Base-by-base conservation (phyloP, 92 coral and sea anemone genomes). In the Actinernus sp. region DNA sequence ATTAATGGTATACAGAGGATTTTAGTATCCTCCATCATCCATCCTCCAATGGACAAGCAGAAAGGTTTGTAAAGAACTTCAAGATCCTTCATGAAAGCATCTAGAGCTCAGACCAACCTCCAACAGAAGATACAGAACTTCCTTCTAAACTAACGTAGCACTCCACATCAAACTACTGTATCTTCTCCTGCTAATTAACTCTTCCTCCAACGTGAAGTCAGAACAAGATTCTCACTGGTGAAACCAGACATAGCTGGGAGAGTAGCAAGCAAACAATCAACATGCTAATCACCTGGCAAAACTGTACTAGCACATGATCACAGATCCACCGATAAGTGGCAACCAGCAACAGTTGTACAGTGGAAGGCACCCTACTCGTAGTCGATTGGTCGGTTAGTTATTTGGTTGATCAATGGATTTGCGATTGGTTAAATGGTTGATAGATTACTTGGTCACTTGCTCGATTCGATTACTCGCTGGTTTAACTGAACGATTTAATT, bases 61-160 rank as follows among this genome's bases (percentile, higher is more conserved):
- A n/a, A n/a, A 30, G 86, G 14, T 60, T 71, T 30, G 70, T 77
- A 25, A 45, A 77, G 31, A 77, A 61, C 45, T 68, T 77, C 46
- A 77, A 77, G 57, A 18, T 10, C 22, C 55, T 55, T 17, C 23
- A 32, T n/a, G n/a, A n/a, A 18, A 3, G 14, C 57, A 46, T 7
- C 78, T 32, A 28, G 31, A 47, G 48, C 68, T 68, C 66, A 57
- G n/a, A n/a, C n/a, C n/a, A n/a, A n/a, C n/a, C n/a, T n/a, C n/a
- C n/a, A n/a, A n/a, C n/a, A n/a, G n/a, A n/a, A n/a, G n/a, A n/a
- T n/a, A n/a, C n/a, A n/a, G n/a, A n/a, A n/a, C n/a, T n/a, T n/a
- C n/a, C n/a, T 75, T n/a, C 37, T 75, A 29, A 51, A 18, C 26
- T 75, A 75, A 31, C 74, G 76, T 8, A 68, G 71, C 53, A 78